Percentiles rank a stretch among this genome's conserved stretches.
Conservation (phyloP, 2,797 vertebrate species). For the Tauraco hartlaubi region DNA sequence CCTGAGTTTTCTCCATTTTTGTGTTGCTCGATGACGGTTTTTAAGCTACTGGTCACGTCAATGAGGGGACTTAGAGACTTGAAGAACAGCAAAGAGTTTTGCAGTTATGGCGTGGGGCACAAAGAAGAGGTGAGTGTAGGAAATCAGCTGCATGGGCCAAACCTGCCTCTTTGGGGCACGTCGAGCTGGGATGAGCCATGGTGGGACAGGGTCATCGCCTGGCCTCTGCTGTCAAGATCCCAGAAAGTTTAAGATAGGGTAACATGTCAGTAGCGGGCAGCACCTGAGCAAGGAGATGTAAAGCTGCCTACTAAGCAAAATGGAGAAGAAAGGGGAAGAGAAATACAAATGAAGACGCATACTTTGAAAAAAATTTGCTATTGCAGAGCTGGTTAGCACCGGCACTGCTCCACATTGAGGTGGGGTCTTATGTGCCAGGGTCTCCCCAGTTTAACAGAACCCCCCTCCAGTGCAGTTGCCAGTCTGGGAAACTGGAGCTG, state of each 20-base stretch:
- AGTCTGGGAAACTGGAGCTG: neutral
- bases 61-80: neutral
- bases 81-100: neutral
- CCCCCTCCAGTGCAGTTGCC: neutral
- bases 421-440: accelerated
- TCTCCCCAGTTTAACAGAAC: neutral
- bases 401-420: neutral
- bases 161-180: neutral
- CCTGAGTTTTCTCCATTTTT: neutral
- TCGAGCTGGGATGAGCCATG: neutral
- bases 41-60: neutral
- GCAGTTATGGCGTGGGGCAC: neutral
- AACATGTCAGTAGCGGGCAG: neutral
- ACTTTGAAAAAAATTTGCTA: neutral
- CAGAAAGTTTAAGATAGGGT: neutral
- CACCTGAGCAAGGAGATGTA: neutral
- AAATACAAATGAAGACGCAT: neutral
- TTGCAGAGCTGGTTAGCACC: neutral
- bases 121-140: neutral
- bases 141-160: neutral
- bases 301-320: neutral
- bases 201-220: neutral
- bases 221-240: neutral
- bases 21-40: neutral
- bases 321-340: neutral